phyloP scores from a whole-genome alignment of 1,140 invertebrate species.

The Wasmannia auropunctata region DNA sequence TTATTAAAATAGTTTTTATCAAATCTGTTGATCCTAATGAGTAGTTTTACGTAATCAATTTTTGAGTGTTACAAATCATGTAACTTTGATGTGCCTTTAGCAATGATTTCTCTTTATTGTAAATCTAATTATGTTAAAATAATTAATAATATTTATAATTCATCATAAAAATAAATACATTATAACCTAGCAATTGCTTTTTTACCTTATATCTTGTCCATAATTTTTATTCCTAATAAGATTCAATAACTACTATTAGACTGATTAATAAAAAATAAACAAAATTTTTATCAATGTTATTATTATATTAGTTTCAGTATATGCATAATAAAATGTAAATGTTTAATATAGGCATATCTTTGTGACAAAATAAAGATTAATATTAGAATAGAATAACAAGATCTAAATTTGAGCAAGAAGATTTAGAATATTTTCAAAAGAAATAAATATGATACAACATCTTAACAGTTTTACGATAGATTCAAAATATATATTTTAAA shows the following conservation, averaged over 20 bases:
- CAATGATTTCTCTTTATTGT: conserved; percentile 71
- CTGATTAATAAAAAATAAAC: conserved; percentile 5
- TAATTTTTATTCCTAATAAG: conserved; percentile 10
- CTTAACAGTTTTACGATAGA: background rate
- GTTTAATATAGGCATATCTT: no score
- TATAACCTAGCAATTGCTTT: conserved; percentile 34
- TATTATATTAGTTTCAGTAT: conserved; percentile 35
- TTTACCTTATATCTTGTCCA: conserved; percentile 26
- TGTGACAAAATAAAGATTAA: conserved; percentile 30
- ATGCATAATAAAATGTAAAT: conserved; percentile 44
- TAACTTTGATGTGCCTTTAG: conserved; percentile 75
- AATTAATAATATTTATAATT: conserved; percentile 72
- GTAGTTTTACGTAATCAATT: conserved; percentile 66
- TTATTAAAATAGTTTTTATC: conserved; percentile 68
- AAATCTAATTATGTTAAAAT: conserved; percentile 73
- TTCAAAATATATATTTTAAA: conserved; percentile 2
- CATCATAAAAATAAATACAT: conserved; percentile 67
- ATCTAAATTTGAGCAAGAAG: conserved; percentile 19
- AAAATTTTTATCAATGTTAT: conserved; percentile 49
- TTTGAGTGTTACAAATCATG: conserved; percentile 70
- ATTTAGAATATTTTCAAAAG: background rate
- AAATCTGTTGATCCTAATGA: conserved; percentile 64
- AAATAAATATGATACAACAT: background rate
- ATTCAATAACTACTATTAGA: background rate
- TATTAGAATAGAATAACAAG: conserved; percentile 11